phyloP scores from a whole-genome alignment of 2,113 vertebrate genomes.

The Petromus typicus region DNA sequence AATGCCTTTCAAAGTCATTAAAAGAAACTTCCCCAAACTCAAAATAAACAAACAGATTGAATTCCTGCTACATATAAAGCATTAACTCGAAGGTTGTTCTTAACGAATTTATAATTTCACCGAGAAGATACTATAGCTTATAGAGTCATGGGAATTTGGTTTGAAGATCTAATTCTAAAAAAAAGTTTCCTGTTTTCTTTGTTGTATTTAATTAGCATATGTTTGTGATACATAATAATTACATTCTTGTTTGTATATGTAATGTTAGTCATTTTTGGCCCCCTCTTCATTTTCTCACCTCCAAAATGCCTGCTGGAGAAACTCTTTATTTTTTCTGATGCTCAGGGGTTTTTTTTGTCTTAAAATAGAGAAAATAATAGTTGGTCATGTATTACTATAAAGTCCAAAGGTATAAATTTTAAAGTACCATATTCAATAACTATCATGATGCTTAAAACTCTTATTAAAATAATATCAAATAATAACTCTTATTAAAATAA shows the following conservation, averaged over 20 bases:
- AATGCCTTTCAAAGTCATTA: background rate
- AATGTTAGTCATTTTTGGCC: background rate
- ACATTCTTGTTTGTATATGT: background rate
- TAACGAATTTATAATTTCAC: background rate
- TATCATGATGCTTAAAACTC: constrained; percentile 10
- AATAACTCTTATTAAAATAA: background rate
- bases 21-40: background rate
- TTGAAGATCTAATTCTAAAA: constrained; percentile 31
- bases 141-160: background rate
- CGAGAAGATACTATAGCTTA: background rate
- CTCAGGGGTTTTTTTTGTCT: background rate
- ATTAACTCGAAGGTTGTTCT: background rate
- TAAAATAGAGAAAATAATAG: too few relatives aligned
- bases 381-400: background rate
- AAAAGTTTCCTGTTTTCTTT: background rate
- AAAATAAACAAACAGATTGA: background rate
- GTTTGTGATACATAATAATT: background rate
- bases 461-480: background rate
- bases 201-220: background rate
- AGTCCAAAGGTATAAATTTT: background rate
- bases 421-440: background rate
- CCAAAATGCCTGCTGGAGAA: background rate
- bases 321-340: background rate
- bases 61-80: background rate
- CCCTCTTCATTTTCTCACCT: background rate